Percentiles rank a stretch among this genome's conserved stretches.
phyloP scores from a whole-genome alignment of 2,113 vertebrate species.

The Semicossyphus pulcher region DNA sequence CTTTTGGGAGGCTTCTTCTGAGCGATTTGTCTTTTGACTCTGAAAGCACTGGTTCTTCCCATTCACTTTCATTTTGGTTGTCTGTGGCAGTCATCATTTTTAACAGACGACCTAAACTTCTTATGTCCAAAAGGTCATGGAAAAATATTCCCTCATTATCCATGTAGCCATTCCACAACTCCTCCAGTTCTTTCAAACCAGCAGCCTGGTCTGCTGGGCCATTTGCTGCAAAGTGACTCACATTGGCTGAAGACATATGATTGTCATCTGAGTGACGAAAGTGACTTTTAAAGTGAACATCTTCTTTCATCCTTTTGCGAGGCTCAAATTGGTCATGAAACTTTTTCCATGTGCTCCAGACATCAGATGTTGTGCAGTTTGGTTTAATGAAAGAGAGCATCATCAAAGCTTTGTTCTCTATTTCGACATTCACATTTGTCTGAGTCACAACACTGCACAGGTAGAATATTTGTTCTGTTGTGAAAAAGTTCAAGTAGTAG shows the following conservation, averaged over 20 bases:
- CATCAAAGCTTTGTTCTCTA: constrained; percentile 83
- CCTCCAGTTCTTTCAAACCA: constrained; percentile 66
- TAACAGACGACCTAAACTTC: constrained; percentile 82
- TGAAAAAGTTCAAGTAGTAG: constrained; percentile 95
- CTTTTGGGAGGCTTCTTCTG: constrained; percentile 80
- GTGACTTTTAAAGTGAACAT: constrained; percentile 62
- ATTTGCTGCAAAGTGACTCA: background rate
- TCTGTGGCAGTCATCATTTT: constrained; percentile 72
- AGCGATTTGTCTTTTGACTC: constrained; percentile 27
- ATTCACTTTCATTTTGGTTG: background rate
- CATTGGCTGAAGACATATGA: background rate
- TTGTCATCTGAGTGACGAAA: constrained; percentile 17
- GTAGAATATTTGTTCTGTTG: constrained; percentile 91
- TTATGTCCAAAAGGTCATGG: constrained; percentile 82
- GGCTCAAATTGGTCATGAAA: constrained; percentile 72
- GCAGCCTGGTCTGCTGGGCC: constrained; percentile 1
- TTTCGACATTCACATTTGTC: constrained; percentile 56
- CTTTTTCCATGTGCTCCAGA: constrained; percentile 70
- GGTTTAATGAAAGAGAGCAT: constrained; percentile 92
- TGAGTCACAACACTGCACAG: constrained; percentile 85
- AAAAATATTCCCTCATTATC: constrained; percentile 74
- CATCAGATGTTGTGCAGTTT: constrained; percentile 75
- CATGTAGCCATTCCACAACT: constrained; percentile 84
- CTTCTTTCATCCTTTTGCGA: constrained; percentile 32
- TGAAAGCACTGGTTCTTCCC: constrained; percentile 17